phyloP scores from a whole-genome alignment of 2,113 vertebrate genomes.

The Corydoras sp. region DNA sequence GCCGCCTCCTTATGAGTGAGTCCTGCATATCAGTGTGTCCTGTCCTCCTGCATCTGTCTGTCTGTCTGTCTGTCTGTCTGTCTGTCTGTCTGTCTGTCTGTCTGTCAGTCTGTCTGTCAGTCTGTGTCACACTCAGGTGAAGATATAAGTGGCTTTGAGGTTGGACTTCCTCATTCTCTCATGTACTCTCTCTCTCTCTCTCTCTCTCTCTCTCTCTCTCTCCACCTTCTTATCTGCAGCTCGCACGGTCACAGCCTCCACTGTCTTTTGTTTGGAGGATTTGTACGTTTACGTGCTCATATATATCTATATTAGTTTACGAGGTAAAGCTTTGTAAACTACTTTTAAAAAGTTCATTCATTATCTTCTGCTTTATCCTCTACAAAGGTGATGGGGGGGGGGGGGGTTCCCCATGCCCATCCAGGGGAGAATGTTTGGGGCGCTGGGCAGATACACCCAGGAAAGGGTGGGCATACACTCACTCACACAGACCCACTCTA shows the following conservation, averaged over 20 bases:
- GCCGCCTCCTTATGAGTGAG: not conserved
- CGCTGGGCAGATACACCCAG: too few relatives aligned
- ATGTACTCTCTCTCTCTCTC: conserved; percentile 12
- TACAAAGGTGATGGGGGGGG: too few relatives aligned
- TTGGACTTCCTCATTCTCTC: conserved; percentile 42
- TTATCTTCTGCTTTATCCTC: too few relatives aligned
- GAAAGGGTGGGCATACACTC: too few relatives aligned
- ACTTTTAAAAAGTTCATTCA: too few relatives aligned
- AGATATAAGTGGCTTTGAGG: conserved; percentile 21
- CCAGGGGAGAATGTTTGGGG: too few relatives aligned
- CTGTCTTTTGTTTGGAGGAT: not conserved
- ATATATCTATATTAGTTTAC: not conserved
- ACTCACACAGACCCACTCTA: too few relatives aligned
- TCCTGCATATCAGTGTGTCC: not conserved
- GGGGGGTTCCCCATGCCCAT: too few relatives aligned
- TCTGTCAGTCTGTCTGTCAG: not conserved
- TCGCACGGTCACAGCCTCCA: not conserved
- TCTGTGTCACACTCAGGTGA: not conserved
- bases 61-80: too few relatives aligned
- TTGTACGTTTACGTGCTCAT: conserved; percentile 6
- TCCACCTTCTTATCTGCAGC: conserved; percentile 1
- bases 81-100: not conserved
- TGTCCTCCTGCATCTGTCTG: too few relatives aligned
- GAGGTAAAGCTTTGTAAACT: too few relatives aligned
- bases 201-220: conserved; percentile 10